Base-by-base conservation (phyloP, 2,797 vertebrate genomes). In the Cynodonichthys magdalenae region DNA sequence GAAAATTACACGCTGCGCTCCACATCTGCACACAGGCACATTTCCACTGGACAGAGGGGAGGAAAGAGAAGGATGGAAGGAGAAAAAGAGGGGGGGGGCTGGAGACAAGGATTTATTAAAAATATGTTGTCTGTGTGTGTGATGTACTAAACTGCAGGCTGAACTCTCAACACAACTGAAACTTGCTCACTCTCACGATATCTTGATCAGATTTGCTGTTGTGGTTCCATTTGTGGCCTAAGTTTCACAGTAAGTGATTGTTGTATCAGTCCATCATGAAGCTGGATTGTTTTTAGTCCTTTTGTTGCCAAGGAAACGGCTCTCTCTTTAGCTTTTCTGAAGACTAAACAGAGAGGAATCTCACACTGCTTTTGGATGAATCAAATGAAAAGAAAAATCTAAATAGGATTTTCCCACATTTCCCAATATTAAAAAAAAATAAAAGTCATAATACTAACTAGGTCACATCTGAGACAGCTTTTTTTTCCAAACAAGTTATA, bases 1-100 rank as follows among this genome's bases (percentile, higher is more conserved):
- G 90, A 80, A 93, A 93, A 93, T 93, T 93, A 93, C 84, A 93
- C 90, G 86, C 78, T 90, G 79, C 83, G 66, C 75, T 89, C 73
- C 63, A 83, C 87, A 89, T 89, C 84, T 90, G 89, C 91, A 90
- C 82, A 87, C 88, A 88, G 44, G 84, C 90, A 92, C 88, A 90
- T 92, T 92, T 91, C 89, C 87, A 90, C 80, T 87, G 86, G 84
- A 80, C 81, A 80, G 77, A 75, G 75, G 81, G 65, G 60, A 80
- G 71, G 71, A 75, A 64, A 50, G 66, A 62, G 53, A 34, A 47
- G 14, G 41, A 41, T 50, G 52, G 45, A 41, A 59, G 39, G 51
- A 54, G 28, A 49, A 51, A 56, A 24, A 42, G 49, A 49, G 41
- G 58, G 63, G 75, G n/a, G 54, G 49, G 63, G 31, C 4, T 63